phyloP scores from a whole-genome alignment of 2,888 invertebrate species.

The Oegoconia quadripuncta region DNA sequence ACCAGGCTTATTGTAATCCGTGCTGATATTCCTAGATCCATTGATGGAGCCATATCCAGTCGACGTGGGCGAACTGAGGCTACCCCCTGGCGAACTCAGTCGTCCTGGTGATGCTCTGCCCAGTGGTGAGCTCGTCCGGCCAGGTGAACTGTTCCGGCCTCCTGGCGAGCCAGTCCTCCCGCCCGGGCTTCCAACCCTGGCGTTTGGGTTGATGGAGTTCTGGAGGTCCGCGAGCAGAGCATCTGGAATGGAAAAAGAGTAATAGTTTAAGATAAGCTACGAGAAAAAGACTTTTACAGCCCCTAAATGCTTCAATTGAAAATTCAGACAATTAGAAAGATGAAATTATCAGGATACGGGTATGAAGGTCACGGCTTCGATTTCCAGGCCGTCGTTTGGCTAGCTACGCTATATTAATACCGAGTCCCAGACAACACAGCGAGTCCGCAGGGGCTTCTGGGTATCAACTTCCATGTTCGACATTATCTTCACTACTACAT shows the following conservation, averaged over 20 bases:
- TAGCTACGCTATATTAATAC: too few relatives aligned
- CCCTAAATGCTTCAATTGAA: too few relatives aligned
- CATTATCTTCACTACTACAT: too few relatives aligned
- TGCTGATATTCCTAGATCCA: constrained; percentile 77
- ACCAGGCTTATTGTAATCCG: constrained; percentile 76
- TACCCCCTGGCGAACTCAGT: constrained; percentile 65
- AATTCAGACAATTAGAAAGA: too few relatives aligned
- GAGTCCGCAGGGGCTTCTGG: too few relatives aligned
- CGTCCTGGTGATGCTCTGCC: constrained; percentile 76
- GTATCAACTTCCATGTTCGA: too few relatives aligned
- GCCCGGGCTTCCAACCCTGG: constrained; percentile 71
- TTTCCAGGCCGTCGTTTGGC: too few relatives aligned
- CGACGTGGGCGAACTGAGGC: constrained; percentile 74
- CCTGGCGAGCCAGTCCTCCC: constrained; percentile 59
- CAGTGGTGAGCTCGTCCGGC: constrained; percentile 55
- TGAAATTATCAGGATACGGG: too few relatives aligned
- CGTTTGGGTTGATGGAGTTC: constrained; percentile 89
- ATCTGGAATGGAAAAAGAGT: constrained; percentile 82
- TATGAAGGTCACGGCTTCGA: too few relatives aligned
- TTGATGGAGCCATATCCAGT: constrained; percentile 90
- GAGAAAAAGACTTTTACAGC: not conserved
- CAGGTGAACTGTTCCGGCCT: constrained; percentile 54
- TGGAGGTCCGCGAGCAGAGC: constrained; percentile 97
- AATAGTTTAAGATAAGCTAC: not conserved
- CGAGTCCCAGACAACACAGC: too few relatives aligned